Evolutionary conservation across 2,113 vertebrate genomes (phyloP).

Genomic region (Microcebus griseorufus): DNA sequence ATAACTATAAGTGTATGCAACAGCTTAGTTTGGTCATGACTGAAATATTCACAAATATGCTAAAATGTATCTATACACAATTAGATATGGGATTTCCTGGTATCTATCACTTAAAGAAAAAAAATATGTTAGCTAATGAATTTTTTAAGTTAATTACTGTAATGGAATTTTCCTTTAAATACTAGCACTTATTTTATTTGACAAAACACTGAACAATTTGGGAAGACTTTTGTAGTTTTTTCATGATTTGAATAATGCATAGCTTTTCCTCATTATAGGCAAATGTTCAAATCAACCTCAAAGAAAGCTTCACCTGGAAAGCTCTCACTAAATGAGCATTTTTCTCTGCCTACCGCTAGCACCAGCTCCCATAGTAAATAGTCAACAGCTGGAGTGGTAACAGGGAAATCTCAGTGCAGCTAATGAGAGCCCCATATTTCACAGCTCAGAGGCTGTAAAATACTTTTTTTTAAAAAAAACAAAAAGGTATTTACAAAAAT

Average conservation of each 20-base stretch:
- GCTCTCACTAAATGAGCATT: constrained; percentile 67
- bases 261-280: constrained; percentile 71
- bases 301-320: constrained; percentile 76
- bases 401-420: constrained; percentile 57
- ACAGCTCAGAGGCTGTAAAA: constrained; percentile 73
- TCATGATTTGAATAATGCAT: constrained; percentile 77
- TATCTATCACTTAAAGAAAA: constrained; percentile 48
- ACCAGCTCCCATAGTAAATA: constrained; percentile 40
- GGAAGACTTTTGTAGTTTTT: constrained; percentile 33
- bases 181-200: constrained; percentile 71
- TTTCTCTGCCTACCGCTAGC: background rate
- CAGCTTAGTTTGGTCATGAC: background rate
- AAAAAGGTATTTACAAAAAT: constrained; percentile 62
- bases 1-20: constrained; percentile 23
- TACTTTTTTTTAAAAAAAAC: constrained; percentile 34
- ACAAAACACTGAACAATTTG: constrained; percentile 71
- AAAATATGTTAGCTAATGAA: constrained; percentile 46
- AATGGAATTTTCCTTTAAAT: constrained; percentile 76
- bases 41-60: constrained; percentile 15
- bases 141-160: constrained; percentile 63
- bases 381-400: constrained; percentile 69
- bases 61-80: constrained; percentile 56
- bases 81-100: constrained; percentile 34
- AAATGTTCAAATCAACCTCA: constrained; percentile 75
- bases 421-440: constrained; percentile 78